phyloP scores from a whole-genome alignment of 2,888 invertebrate species.

The Ophion ventricosus region DNA sequence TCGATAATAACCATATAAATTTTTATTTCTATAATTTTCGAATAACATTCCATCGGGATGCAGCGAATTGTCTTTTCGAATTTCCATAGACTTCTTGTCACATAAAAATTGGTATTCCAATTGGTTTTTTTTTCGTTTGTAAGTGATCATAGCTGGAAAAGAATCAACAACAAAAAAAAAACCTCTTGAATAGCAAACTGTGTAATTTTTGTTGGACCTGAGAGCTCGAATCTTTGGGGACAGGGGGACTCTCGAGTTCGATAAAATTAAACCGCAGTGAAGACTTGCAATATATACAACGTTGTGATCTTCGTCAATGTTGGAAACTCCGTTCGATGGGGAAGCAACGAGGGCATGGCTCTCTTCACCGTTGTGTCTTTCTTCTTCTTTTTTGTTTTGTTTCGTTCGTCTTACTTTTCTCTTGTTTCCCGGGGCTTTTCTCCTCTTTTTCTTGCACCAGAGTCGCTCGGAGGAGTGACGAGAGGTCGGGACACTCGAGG shows the following conservation, averaged over 20 bases:
- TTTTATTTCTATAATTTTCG: not conserved
- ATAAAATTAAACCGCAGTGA: slow-evolving; percentile 11
- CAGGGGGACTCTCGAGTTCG: not conserved
- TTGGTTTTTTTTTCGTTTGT: not conserved
- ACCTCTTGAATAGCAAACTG: not conserved
- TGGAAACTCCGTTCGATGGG: slow-evolving; percentile 3
- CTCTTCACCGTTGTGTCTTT: not conserved
- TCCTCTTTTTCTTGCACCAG: slow-evolving; percentile 19
- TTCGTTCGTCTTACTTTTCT: slow-evolving; percentile 4
- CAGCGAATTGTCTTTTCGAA: not conserved
- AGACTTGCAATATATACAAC: slow-evolving; percentile 5
- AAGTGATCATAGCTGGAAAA: not conserved
- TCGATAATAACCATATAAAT: not conserved
- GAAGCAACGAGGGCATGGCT: slow-evolving; percentile 2
- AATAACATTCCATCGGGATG: not conserved
- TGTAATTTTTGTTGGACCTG: not conserved
- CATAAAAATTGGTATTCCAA: not conserved
- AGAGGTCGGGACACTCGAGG: slow-evolving; percentile 58
- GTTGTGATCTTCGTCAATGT: slow-evolving; percentile 9
- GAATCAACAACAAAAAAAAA: not conserved
- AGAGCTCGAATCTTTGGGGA: not conserved
- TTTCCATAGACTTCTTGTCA: not conserved
- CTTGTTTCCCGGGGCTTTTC: slow-evolving; percentile 33
- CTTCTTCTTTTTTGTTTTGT: not conserved
- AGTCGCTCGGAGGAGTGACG: slow-evolving; percentile 33